Conservation (phyloP, 2,888 invertebrate species). For the Leptinotarsa haldemani region DNA sequence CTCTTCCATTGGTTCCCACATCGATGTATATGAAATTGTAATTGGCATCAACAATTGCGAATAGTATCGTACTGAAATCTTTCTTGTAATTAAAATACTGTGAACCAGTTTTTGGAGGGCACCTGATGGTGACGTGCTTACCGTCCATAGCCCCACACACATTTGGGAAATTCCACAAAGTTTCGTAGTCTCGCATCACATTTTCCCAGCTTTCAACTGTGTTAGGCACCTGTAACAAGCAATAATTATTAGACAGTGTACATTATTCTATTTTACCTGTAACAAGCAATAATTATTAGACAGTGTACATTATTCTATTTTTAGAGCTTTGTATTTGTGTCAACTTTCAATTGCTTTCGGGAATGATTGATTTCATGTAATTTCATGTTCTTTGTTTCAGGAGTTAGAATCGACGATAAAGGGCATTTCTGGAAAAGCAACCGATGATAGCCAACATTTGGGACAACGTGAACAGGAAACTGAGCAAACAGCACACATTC, state of each 20-base stretch:
- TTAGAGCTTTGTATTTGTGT: too few species aligned
- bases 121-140: slow-evolving; percentile 37
- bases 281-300: not conserved
- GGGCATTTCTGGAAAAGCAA: slow-evolving; percentile 1
- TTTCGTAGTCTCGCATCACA: not conserved
- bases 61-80: slow-evolving; percentile 40
- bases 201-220: not conserved
- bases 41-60: slow-evolving; percentile 48
- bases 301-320: too few species aligned
- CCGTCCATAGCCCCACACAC: slow-evolving; percentile 48
- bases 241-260: not conserved
- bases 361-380: too few species aligned
- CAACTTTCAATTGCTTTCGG: too few species aligned
- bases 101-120: slow-evolving; percentile 46
- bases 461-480: not conserved
- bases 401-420: not conserved
- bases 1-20: slow-evolving; percentile 40
- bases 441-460: not conserved
- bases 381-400: not conserved
- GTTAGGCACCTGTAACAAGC: slow-evolving; percentile 2
- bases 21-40: slow-evolving; percentile 49
- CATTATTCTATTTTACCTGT: not conserved
- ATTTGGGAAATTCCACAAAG: slow-evolving; percentile 28
- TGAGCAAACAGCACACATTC: not conserved
- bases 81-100: slow-evolving; percentile 49